A percentile compares a stretch with the other conserved stretches of the same genome.
These are phyloP conservation scores for Hyphantria cunea DNA, from an alignment of 1,140 invertebrate genomes.

Conservation along the genomic window DNA sequence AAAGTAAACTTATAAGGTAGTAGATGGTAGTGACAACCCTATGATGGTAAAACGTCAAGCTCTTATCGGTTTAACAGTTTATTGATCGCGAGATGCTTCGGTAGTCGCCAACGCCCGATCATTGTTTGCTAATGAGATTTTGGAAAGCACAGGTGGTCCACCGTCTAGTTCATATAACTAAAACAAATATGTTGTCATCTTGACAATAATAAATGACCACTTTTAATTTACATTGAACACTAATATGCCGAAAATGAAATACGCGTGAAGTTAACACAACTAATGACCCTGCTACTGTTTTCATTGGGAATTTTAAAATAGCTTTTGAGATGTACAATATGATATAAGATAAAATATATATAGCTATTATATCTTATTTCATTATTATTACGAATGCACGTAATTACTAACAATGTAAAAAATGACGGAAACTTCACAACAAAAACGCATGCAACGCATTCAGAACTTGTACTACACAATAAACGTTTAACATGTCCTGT, in stretches of 20 bases:
- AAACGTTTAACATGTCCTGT: background rate
- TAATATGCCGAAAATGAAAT: conserved; percentile 8
- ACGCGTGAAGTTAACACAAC: background rate
- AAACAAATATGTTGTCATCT: conserved; percentile 65
- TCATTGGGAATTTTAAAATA: conserved; percentile 14
- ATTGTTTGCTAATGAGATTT: conserved; percentile 76
- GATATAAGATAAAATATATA: too few relatives aligned
- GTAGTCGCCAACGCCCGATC: conserved; percentile 46
- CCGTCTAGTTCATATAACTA: conserved; percentile 37
- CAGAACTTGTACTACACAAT: conserved; percentile 1
- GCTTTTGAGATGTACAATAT: conserved; percentile 6
- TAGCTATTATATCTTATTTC: conserved; percentile 20
- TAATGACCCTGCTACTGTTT: conserved; percentile 18
- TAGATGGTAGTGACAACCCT: conserved; percentile 21
- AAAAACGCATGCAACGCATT: background rate
- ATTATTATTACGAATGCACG: conserved; percentile 17
- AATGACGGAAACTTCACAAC: conserved; percentile 12
- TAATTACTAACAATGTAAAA: conserved; percentile 26
- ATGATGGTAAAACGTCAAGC: conserved; percentile 14
- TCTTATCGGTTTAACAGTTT: conserved; percentile 49
- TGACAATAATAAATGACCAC: conserved; percentile 37
- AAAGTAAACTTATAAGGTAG: background rate
- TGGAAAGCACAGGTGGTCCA: conserved; percentile 56
- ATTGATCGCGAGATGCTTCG: conserved; percentile 48
- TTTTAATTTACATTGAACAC: conserved; percentile 26